Percentiles rank a stretch among this genome's conserved stretches.
Evolutionary conservation across 2,113 vertebrate genomes (phyloP).

Genomic region (Fregetta grallaria): DNA sequence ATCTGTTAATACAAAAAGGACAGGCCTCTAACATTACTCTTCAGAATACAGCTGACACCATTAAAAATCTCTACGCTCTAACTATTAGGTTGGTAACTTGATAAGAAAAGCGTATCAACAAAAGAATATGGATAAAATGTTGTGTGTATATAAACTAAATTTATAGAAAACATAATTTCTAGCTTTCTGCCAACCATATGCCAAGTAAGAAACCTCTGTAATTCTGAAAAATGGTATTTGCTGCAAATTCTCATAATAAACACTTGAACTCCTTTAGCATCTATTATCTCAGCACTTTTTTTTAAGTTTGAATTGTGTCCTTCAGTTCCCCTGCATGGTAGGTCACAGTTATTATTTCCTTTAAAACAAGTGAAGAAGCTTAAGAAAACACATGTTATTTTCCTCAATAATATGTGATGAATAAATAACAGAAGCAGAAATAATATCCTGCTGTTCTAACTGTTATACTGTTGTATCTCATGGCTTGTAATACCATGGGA

Average conservation of each 20-base stretch:
- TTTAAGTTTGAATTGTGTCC: neutral
- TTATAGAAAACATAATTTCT: neutral
- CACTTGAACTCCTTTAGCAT: neutral
- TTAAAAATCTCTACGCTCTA: neutral
- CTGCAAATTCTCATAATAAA: neutral
- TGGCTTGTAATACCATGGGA: neutral
- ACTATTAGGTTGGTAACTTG: neutral
- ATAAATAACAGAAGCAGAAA: neutral
- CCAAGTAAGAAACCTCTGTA: neutral
- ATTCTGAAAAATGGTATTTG: neutral
- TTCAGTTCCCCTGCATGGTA: neutral
- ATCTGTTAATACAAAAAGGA: neutral
- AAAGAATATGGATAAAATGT: neutral
- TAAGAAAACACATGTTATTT: neutral
- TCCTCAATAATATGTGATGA: neutral
- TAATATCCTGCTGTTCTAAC: neutral
- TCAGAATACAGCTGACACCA: neutral
- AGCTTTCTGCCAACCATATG: neutral
- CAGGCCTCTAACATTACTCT: neutral
- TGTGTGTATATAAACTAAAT: neutral
- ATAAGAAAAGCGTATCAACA: neutral
- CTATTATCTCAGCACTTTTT: neutral
- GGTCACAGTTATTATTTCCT: neutral
- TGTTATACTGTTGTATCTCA: neutral
- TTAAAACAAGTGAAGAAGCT: neutral